Evolutionary conservation across 2,113 vertebrate species (phyloP).

Genomic region (Nerophis lumbriciformis): DNA sequence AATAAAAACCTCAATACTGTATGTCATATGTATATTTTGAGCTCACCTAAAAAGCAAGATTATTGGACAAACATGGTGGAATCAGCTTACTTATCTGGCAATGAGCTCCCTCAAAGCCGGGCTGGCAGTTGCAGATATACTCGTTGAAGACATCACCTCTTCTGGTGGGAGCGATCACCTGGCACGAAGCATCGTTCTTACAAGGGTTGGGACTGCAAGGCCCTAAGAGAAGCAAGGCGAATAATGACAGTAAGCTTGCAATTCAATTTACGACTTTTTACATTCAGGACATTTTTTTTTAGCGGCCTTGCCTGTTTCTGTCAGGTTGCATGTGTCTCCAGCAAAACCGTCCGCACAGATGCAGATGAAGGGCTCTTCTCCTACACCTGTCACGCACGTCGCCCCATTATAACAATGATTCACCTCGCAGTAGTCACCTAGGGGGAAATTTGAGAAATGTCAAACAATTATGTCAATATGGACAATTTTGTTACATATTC

Average conservation of each 20-base stretch:
- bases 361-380: slow-evolving; percentile 79
- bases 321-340: slow-evolving; percentile 84
- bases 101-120: slow-evolving; percentile 78
- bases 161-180: slow-evolving; percentile 60
- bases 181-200: slow-evolving; percentile 76
- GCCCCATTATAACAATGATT: slow-evolving; percentile 85
- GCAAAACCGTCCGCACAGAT: slow-evolving; percentile 83
- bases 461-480: too few relatives aligned
- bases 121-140: slow-evolving; percentile 83
- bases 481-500: too few relatives aligned
- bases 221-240: slow-evolving; percentile 60
- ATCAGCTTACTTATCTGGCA: slow-evolving; percentile 84
- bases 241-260: not conserved
- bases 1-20: too few relatives aligned
- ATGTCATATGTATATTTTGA: too few relatives aligned
- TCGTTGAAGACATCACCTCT: slow-evolving; percentile 84
- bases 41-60: too few relatives aligned
- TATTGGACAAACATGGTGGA: not conserved
- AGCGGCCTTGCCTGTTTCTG: slow-evolving; percentile 75
- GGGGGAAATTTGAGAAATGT: slow-evolving; percentile 1
- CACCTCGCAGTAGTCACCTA: slow-evolving; percentile 84
- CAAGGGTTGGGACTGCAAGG: slow-evolving; percentile 89
- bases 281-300: not conserved
- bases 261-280: not conserved
- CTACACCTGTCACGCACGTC: slow-evolving; percentile 80